Evolutionary conservation across 2,113 vertebrate species (phyloP), one percentile per base, ranked within the genome.

Genomic region (Lontra canadensis): DNA sequence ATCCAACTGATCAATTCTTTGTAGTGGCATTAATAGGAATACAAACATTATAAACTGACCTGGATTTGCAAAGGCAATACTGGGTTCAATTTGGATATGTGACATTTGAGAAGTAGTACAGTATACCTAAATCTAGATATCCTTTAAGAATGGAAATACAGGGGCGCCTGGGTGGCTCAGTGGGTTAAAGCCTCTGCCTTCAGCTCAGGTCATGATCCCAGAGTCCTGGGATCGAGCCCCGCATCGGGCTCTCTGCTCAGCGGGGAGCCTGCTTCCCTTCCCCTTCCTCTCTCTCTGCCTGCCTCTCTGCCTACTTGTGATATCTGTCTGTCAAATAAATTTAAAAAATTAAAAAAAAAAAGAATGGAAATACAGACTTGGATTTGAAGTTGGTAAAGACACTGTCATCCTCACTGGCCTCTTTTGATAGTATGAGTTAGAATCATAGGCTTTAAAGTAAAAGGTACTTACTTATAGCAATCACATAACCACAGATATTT

Each of bases 401-500:
- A 42, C 52, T 84, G 17, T 65, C 61, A 88, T 90, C 87, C 80
- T 82, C 39, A 73, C 39, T 85, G 67, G 59, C 25, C 14, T 94
- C n/a, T 88, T 83, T 87, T 10, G 3, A 34, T 34, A 83, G 25
- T 49, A 1, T 89, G 57, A 15, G 5, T 95, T 88, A 93, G 15
- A 86, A 67, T 95, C 63, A 73, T 59, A 84, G 29, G 3, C 21
- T 87, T 87, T 96, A 31, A 95, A 84, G 55, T 95, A 88, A 61
- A 93, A 97, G 10, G 6, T 82, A 49, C 49, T 81, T 89, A 65
- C 29, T 95, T 25, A 63, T 52, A 94, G 49, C 21, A 82, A 20
- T 96, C 47, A 76, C 18, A 67, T 83, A 80, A 83, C 79, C 52
- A 88, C 25, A 92, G 26, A 61, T 55, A 67, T 71, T 96, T 90